These are phyloP conservation scores for Ploceus nigricollis DNA, from an alignment of 2,113 vertebrate species.

Conservation along the genomic window DNA sequence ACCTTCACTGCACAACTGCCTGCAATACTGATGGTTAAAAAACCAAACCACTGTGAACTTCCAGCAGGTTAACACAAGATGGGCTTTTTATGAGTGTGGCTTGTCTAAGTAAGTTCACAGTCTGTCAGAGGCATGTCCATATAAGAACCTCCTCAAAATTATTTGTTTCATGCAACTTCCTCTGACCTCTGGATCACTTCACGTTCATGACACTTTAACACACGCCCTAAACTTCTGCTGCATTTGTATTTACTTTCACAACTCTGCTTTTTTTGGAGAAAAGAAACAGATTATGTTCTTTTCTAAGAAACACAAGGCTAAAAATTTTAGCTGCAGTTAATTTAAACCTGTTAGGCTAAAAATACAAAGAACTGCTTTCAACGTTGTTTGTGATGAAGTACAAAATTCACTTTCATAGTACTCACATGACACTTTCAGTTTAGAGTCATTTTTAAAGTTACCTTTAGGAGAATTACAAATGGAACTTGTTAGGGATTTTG, in stretches of 20 bases:
- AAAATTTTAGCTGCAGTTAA: background rate
- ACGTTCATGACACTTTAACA: rapidly evolving
- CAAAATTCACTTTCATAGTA: rapidly evolving
- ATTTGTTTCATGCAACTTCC: background rate
- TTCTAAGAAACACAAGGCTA: too few species aligned
- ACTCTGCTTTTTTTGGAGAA: background rate
- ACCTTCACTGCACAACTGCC: too few species aligned
- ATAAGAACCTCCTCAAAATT: background rate
- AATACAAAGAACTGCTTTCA: background rate
- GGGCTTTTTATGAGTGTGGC: rapidly evolving
- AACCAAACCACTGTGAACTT: background rate
- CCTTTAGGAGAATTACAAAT: rapidly evolving
- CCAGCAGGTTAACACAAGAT: background rate
- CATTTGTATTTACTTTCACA: background rate
- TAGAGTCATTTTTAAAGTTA: rapidly evolving
- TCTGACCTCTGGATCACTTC: background rate
- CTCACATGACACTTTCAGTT: too few species aligned
- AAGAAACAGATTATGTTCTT: background rate
- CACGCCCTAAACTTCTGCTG: background rate
- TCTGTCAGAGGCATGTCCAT: rapidly evolving
- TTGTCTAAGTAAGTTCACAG: background rate
- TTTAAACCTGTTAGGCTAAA: background rate
- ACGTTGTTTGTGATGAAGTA: rapidly evolving
- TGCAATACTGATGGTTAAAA: background rate
- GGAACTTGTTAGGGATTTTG: rapidly evolving